A percentile compares a stretch with the other conserved stretches of the same genome.
These are phyloP conservation scores for Buphagus erythrorhynchus DNA, from an alignment of 2,797 vertebrate genomes.

Conservation along the genomic window DNA sequence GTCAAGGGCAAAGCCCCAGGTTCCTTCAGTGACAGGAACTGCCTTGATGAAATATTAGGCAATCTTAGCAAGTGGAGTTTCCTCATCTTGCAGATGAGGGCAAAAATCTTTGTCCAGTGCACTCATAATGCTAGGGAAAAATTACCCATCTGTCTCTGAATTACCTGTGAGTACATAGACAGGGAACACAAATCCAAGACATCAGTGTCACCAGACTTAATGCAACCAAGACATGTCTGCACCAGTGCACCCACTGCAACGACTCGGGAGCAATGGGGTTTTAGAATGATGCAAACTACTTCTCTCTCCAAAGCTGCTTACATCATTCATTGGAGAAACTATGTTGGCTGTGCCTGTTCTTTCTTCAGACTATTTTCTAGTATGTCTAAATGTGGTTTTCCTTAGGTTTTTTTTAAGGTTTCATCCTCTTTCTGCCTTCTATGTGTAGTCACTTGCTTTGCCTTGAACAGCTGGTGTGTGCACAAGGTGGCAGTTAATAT, in stretches of 20 bases:
- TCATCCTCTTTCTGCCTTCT: neutral
- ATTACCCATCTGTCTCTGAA: neutral
- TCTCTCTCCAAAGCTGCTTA: neutral
- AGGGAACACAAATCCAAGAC: neutral
- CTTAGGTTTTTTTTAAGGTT: neutral
- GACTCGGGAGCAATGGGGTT: neutral
- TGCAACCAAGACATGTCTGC: neutral
- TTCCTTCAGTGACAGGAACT: neutral
- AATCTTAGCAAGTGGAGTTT: neutral
- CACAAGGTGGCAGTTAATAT: conserved; percentile 12
- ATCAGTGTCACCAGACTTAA: neutral
- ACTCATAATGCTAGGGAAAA: neutral
- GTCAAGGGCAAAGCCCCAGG: neutral
- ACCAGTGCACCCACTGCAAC: neutral
- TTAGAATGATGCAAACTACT: neutral
- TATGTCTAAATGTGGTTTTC: neutral
- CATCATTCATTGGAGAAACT: neutral
- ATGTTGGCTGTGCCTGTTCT: neutral
- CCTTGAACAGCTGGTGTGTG: neutral
- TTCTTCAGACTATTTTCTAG: neutral
- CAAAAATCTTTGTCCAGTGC: neutral
- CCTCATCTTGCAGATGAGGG: neutral
- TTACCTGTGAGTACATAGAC: neutral
- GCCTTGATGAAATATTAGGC: neutral
- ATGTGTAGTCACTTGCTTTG: neutral